A percentile compares a stretch with the other conserved stretches of the same genome.
These are phyloP conservation scores for Nyleta sp. DNA, from an alignment of 2,888 invertebrate species.

Conservation along the genomic window DNA sequence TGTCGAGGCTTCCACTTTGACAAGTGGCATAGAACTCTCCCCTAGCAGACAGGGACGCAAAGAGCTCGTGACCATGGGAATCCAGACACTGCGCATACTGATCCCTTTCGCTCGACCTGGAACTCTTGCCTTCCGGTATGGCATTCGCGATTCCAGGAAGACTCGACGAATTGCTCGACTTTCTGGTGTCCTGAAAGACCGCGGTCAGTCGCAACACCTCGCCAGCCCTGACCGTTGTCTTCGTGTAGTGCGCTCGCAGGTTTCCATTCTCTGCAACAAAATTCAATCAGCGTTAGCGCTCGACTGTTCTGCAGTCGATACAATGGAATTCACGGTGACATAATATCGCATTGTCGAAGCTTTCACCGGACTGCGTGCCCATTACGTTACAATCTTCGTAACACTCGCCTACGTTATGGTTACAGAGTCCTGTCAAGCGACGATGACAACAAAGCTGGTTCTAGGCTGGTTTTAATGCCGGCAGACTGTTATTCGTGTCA, in stretches of 20 bases:
- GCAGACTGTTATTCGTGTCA: constrained; percentile 78
- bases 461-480: constrained; percentile 61
- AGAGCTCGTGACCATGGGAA: constrained; percentile 81
- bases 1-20: constrained; percentile 81
- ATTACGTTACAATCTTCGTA: constrained; percentile 70
- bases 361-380: constrained; percentile 72
- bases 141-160: constrained; percentile 73
- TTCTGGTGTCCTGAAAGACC: constrained; percentile 83
- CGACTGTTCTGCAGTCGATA: neutral
- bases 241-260: constrained; percentile 81
- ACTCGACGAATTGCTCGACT: constrained; percentile 76
- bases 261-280: constrained; percentile 77
- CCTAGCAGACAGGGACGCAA: constrained; percentile 83
- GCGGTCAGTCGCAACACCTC: constrained; percentile 84
- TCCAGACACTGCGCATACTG: constrained; percentile 84
- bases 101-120: constrained; percentile 79
- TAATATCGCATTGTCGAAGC: constrained; percentile 72
- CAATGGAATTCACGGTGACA: constrained; percentile 58
- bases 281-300: constrained; percentile 14
- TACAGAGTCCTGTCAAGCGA: constrained; percentile 65
- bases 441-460: constrained; percentile 66
- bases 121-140: constrained; percentile 78
- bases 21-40: constrained; percentile 84
- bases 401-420: constrained; percentile 72
- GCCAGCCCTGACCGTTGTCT: constrained; percentile 83